phyloP scores from a whole-genome alignment of 2,113 vertebrate genomes.

The Menidia beryllina region DNA sequence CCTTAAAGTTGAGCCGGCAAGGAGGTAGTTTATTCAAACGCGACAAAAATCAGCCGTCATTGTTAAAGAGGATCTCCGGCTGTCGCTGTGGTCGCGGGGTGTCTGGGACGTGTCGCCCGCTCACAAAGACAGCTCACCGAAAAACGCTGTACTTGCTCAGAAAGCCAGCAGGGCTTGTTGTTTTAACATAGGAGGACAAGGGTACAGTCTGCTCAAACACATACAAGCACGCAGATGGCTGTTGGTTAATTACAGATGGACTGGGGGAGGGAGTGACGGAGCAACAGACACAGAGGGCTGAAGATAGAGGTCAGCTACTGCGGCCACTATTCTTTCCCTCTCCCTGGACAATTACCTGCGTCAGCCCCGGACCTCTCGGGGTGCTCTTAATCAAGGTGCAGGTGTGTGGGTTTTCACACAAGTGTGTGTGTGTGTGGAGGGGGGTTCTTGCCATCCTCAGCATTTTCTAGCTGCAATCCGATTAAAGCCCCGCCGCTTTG shows the following conservation, averaged over 20 bases:
- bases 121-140: conserved; percentile 54
- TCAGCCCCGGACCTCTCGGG: conserved; percentile 64
- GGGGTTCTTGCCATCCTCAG: conserved; percentile 75
- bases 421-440: conserved; percentile 18
- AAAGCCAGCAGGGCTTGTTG: conserved; percentile 73
- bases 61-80: conserved; percentile 47
- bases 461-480: conserved; percentile 75
- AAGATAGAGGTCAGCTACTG: conserved; percentile 58
- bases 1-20: conserved; percentile 37
- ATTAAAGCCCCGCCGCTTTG: conserved; percentile 75
- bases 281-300: conserved; percentile 24
- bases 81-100: conserved; percentile 19
- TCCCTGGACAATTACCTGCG: conserved; percentile 69
- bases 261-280: conserved; percentile 58
- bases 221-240: conserved; percentile 76
- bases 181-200: conserved; percentile 72
- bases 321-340: conserved; percentile 56
- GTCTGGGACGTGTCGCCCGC: conserved; percentile 43
- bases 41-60: conserved; percentile 46
- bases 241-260: conserved; percentile 81
- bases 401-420: conserved; percentile 45
- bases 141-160: conserved; percentile 60
- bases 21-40: conserved; percentile 32
- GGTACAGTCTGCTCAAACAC: conserved; percentile 75
- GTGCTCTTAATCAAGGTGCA: conserved; percentile 77